Evolutionary conservation across 2,797 vertebrate genomes (phyloP).

Genomic region (Perodicticus potto): DNA sequence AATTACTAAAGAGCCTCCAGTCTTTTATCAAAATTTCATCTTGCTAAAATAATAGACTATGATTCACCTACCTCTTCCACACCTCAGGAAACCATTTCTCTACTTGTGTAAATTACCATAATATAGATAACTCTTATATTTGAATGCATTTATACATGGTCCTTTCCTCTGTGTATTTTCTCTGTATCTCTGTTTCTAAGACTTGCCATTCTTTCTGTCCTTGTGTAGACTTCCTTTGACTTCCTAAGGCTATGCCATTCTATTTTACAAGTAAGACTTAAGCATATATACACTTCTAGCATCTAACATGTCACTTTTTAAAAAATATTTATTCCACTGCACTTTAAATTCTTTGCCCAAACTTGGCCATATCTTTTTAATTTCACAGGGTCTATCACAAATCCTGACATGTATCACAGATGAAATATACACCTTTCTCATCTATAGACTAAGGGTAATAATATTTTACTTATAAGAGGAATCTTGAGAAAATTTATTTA

Average conservation of each 20-base stretch:
- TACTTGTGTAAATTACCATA: not conserved
- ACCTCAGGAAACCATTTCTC: not conserved
- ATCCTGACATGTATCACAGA: not conserved
- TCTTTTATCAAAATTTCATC: not conserved
- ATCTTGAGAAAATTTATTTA: not conserved
- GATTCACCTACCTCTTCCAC: not conserved
- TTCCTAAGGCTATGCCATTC: not conserved
- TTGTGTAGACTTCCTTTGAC: not conserved
- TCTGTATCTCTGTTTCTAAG: not conserved
- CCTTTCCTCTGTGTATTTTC: not conserved
- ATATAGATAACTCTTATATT: not conserved
- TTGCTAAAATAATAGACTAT: not conserved
- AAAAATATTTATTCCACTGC: not conserved
- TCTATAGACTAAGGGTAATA: not conserved
- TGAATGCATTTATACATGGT: not conserved
- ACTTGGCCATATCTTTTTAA: not conserved
- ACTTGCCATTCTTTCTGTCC: not conserved
- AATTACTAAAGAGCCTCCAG: not conserved
- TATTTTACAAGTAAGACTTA: not conserved
- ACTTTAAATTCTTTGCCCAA: not conserved
- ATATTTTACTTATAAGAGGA: not conserved
- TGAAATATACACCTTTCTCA: not conserved
- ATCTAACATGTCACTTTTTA: not conserved
- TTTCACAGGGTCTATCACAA: not conserved
- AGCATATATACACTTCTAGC: not conserved